These are phyloP conservation scores for Pilophorus perplexus DNA, from an alignment of 2,888 invertebrate genomes.

Conservation along the genomic window DNA sequence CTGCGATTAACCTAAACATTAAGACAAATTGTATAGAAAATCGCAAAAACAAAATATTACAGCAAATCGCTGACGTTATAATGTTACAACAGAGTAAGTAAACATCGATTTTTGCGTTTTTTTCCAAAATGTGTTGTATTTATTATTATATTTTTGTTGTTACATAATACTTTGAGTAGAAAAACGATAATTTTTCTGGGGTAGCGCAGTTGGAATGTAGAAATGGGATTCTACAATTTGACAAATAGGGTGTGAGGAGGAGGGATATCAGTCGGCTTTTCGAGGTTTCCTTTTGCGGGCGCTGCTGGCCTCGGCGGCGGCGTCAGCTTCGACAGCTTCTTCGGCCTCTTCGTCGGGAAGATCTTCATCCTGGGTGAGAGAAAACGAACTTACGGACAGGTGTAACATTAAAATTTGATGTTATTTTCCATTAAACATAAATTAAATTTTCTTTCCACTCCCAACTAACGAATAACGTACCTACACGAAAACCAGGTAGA, in stretches of 20 bases:
- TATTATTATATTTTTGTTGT: not conserved
- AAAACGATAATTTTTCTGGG: not conserved
- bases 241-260: not conserved
- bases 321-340: conserved; percentile 46
- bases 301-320: conserved; percentile 52
- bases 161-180: conserved; percentile 15
- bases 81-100: not conserved
- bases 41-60: conserved; percentile 7
- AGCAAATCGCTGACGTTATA: too few species aligned
- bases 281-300: conserved; percentile 68
- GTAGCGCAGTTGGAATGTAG: conserved; percentile 30
- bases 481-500: too few species aligned
- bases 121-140: not conserved
- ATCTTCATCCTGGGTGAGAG: conserved; percentile 55
- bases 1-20: too few species aligned
- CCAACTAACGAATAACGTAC: too few species aligned
- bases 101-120: not conserved
- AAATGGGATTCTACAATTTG: not conserved
- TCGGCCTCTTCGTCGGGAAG: conserved; percentile 51
- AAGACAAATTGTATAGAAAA: conserved; percentile 30
- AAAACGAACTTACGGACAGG: not conserved
- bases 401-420: not conserved
- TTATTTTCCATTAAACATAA: not conserved
- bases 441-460: not conserved
- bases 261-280: conserved; percentile 63